Conservation (phyloP, 2,797 vertebrate genomes). For the Pitangus sulphuratus region DNA sequence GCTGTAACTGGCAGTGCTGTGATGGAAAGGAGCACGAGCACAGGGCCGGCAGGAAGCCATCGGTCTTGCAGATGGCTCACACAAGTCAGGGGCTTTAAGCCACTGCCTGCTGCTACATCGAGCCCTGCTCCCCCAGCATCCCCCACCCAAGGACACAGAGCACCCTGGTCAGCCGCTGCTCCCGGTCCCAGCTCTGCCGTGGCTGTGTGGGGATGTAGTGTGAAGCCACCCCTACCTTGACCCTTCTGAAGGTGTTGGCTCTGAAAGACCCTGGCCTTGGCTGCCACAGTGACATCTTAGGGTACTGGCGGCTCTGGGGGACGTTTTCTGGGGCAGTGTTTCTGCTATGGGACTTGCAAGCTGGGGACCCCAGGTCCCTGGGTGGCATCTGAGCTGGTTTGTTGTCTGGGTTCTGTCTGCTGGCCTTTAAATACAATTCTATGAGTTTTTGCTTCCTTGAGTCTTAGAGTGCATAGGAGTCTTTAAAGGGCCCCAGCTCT, state of each 20-base stretch:
- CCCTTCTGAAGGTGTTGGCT: neutral
- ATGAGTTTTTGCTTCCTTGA: neutral
- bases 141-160: fast-evolving
- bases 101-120: neutral
- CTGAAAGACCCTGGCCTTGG: neutral
- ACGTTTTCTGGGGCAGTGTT: neutral
- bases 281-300: neutral
- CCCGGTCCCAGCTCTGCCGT: neutral
- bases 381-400: neutral
- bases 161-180: fast-evolving
- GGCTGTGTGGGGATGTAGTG: neutral
- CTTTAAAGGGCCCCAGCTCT: neutral
- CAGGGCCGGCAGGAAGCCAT: neutral
- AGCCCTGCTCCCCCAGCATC: neutral
- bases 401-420: neutral
- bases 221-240: neutral
- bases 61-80: neutral
- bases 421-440: neutral
- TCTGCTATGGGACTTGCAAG: neutral
- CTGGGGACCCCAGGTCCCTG: neutral
- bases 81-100: neutral
- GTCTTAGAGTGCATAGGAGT: neutral
- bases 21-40: neutral
- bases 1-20: neutral
- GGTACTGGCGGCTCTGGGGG: fast-evolving